Evolutionary conservation across 2,888 invertebrate species (phyloP), one percentile per base, ranked within the genome.

Genomic region (Druceiella hillmani): DNA sequence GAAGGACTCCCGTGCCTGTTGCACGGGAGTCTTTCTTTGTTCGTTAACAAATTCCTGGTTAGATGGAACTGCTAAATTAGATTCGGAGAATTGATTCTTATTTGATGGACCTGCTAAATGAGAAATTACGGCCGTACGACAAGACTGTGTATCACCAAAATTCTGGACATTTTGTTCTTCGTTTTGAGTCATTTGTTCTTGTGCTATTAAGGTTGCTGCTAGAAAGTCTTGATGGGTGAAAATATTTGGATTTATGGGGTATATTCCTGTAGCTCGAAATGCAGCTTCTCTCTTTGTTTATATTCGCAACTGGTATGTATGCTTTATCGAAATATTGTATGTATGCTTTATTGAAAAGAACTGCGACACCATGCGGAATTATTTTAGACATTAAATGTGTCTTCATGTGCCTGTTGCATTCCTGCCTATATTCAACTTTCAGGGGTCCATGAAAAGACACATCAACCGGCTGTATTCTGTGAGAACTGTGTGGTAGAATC

Each of bases 291-390:
- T n/a, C 46, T 33, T 43, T 40, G 34, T 38, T 40, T 31, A 45
- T 38, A 41, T 40, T 50, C 47, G 45, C 43, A 39, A 45, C 49
- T 42, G 44, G 41, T 36, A 34, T 36, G 24, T 46, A 50, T 43
- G 50, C 48, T 40, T 49, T 48, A 40, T 48, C 48, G 31, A 49
- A 50, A 41, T n/a, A n/a, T n/a, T 45, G 41, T 36, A 34, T 36
- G 24, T 46, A 50, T 43, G 50, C 48, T 40, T 49, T 48, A 40
- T 48, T 50, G 31, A 49, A 50, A 41, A 49, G 40, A 43, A 37
- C 34, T 34, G 51, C 46, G 33, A 50, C 41, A 35, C 50, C 46
- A 24, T 51, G 45, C 40, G 37, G 45, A 41, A 47, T 48, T 46
- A 51, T 47, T 49, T 44, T 47, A 31, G 40, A 32, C 43, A 43